A percentile compares a stretch with the other conserved stretches of the same genome.
phyloP scores from a whole-genome alignment of 2,113 vertebrate species.

The Anarrhichthys ocellatus region DNA sequence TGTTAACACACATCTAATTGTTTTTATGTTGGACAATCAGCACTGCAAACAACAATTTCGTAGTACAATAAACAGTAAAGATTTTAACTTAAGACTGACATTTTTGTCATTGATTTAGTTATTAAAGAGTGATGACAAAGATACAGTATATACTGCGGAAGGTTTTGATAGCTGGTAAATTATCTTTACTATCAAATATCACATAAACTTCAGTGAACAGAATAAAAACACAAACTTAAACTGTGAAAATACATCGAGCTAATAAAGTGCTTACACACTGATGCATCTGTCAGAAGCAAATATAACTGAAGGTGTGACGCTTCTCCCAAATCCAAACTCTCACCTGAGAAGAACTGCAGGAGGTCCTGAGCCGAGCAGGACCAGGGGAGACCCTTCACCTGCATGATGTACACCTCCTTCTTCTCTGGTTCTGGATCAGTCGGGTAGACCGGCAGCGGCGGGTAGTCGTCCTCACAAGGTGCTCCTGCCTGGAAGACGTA shows the following conservation, averaged over 20 bases:
- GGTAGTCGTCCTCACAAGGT: constrained; percentile 81
- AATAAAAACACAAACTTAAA: background rate
- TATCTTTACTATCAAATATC: background rate
- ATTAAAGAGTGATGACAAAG: background rate
- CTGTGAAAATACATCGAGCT: background rate
- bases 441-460: constrained; percentile 81
- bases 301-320: background rate
- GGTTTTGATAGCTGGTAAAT: background rate
- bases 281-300: background rate
- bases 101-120: background rate
- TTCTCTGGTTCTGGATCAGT: constrained; percentile 60
- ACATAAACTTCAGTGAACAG: background rate
- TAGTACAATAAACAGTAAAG: background rate
- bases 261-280: background rate
- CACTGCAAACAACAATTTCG: background rate
- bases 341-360: constrained; percentile 93
- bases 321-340: background rate
- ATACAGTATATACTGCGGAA: background rate
- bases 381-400: constrained; percentile 91
- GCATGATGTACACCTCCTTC: constrained; percentile 86
- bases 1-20: too few species aligned
- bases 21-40: background rate
- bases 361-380: constrained; percentile 89
- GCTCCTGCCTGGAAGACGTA: constrained; percentile 71
- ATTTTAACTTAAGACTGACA: background rate